phyloP scores from a whole-genome alignment of 2,113 vertebrate genomes.

The Sterna hirundo region DNA sequence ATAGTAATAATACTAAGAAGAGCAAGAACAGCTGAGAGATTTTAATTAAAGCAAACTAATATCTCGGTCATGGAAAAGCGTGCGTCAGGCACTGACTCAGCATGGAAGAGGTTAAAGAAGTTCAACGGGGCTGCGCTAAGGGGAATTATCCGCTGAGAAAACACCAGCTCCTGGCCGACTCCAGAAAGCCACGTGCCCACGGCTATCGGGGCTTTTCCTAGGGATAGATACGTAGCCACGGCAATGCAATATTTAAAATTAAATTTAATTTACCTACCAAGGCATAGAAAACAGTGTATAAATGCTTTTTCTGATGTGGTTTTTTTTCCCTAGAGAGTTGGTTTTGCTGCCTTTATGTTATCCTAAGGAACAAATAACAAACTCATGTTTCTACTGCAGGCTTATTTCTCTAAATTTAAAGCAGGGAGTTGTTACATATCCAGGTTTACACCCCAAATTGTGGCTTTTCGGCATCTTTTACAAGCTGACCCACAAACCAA shows the following conservation, averaged over 20 bases:
- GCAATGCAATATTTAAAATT: background rate
- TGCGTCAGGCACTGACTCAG: background rate
- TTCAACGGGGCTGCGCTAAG: background rate
- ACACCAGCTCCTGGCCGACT: background rate
- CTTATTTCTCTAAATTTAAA: background rate
- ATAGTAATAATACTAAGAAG: background rate
- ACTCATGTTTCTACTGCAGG: background rate
- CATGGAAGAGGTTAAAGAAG: slow-evolving; percentile 1
- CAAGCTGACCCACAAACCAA: background rate
- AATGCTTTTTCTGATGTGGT: rapidly evolving
- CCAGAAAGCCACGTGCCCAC: background rate
- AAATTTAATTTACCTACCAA: background rate
- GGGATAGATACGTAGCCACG: background rate
- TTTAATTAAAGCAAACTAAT: slow-evolving; percentile 12
- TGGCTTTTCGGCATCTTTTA: background rate
- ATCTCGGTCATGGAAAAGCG: rapidly evolving
- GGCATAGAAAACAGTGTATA: background rate
- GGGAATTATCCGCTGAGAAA: background rate
- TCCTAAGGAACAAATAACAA: background rate
- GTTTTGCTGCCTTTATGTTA: background rate
- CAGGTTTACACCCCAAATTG: rapidly evolving
- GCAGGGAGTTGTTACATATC: background rate
- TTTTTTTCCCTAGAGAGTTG: background rate
- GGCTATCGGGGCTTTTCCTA: background rate
- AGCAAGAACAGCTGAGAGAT: background rate